Percentiles rank a stretch among this genome's conserved stretches.
Conservation (phyloP, 2,888 invertebrate genomes). For the Toxonevra muliebris region DNA sequence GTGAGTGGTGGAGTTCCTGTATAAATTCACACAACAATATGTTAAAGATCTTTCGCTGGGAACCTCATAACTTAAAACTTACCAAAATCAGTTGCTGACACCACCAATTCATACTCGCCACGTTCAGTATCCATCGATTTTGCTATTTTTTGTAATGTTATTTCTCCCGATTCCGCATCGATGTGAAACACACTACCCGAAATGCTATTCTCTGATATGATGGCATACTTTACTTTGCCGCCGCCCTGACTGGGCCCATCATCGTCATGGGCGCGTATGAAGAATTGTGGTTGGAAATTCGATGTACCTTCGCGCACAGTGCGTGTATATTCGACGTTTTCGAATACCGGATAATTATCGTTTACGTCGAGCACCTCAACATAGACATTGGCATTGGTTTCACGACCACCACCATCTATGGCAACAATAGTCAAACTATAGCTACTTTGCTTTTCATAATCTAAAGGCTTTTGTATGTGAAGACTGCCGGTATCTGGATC, state of each 20-base stretch:
- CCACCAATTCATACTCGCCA: slow-evolving; percentile 75
- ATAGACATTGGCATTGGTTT: slow-evolving; percentile 75
- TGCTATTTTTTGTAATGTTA: slow-evolving; percentile 72
- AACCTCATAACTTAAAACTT: slow-evolving; percentile 38
- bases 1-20: slow-evolving; percentile 72
- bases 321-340: slow-evolving; percentile 74
- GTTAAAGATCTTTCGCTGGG: not conserved
- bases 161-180: slow-evolving; percentile 76
- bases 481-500: slow-evolving; percentile 74
- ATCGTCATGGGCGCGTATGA: slow-evolving; percentile 79
- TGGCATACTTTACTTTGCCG: slow-evolving; percentile 73
- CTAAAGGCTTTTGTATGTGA: slow-evolving; percentile 72
- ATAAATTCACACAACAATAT: slow-evolving; percentile 18
- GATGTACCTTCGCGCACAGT: slow-evolving; percentile 80
- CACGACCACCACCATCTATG: slow-evolving; percentile 80
- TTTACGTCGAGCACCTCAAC: slow-evolving; percentile 80
- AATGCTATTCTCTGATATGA: slow-evolving; percentile 76
- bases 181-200: slow-evolving; percentile 73
- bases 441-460: slow-evolving; percentile 82
- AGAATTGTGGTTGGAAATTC: slow-evolving; percentile 81
- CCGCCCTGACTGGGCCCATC: slow-evolving; percentile 80
- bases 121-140: slow-evolving; percentile 78
- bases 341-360: slow-evolving; percentile 80
- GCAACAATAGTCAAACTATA: slow-evolving; percentile 84
- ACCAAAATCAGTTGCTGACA: slow-evolving; percentile 79